A percentile compares a stretch with the other conserved stretches of the same genome.
Evolutionary conservation across 2,113 vertebrate genomes (phyloP).

Genomic region (Marmota monax): DNA sequence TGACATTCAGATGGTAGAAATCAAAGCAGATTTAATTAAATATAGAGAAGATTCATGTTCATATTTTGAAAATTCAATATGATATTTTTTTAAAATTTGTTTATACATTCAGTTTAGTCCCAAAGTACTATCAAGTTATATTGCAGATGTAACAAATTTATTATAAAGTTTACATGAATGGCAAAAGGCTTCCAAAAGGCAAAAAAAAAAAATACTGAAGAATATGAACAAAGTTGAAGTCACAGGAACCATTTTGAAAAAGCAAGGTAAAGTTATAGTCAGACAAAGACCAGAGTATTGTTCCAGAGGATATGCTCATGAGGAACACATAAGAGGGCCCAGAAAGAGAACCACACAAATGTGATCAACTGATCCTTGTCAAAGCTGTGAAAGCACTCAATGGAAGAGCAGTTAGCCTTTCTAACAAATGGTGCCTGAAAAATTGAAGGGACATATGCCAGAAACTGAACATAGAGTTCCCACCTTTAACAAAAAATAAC

Average conservation of each 20-base stretch:
- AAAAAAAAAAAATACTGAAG: not conserved
- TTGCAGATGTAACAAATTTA: not conserved
- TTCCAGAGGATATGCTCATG: not conserved
- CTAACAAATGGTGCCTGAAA: not conserved
- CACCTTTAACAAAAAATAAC: not conserved
- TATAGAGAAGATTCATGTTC: not conserved
- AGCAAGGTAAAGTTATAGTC: not conserved
- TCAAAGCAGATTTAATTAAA: not conserved
- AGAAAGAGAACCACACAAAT: not conserved
- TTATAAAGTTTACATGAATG: not conserved
- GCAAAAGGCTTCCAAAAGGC: not conserved
- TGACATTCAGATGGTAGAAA: not conserved
- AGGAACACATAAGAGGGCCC: not conserved
- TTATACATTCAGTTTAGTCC: not conserved
- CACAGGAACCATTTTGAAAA: not conserved
- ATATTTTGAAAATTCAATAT: not conserved
- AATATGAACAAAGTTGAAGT: not conserved
- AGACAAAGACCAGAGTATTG: not conserved
- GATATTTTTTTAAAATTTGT: not conserved
- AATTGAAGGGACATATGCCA: not conserved
- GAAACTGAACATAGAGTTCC: not conserved
- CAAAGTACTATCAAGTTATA: not conserved
- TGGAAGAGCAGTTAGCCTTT: not conserved
- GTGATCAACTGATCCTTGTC: not conserved
- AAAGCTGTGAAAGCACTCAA: not conserved